phyloP scores from a whole-genome alignment of 2,888 invertebrate species.

The Meiosimyza decipiens region DNA sequence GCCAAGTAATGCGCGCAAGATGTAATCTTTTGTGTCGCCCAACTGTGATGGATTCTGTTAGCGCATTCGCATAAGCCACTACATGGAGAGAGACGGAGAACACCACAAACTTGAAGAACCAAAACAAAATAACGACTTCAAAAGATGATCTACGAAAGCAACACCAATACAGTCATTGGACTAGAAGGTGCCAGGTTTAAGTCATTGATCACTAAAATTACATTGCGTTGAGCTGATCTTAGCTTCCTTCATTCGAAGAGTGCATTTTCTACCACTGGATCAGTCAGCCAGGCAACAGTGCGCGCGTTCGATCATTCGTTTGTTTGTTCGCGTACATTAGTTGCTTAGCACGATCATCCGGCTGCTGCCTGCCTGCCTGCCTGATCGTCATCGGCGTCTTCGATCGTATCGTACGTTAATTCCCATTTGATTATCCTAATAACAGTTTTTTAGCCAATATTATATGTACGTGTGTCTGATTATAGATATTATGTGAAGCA shows the following conservation, averaged over 20 bases:
- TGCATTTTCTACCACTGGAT: no score
- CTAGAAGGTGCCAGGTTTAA: conserved; percentile 5
- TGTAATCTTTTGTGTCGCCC: conserved; percentile 30
- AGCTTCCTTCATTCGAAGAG: conserved; percentile 3
- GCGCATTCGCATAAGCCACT: conserved; percentile 13
- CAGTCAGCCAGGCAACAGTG: no score
- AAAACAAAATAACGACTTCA: not conserved
- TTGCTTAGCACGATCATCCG: not conserved
- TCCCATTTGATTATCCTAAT: conserved; percentile 68
- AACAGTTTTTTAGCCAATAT: conserved; percentile 67
- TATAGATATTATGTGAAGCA: conserved; percentile 64
- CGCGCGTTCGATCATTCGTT: not conserved
- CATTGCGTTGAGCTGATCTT: conserved; percentile 1
- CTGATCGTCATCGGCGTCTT: conserved; percentile 48
- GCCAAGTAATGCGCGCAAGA: conserved; percentile 7
- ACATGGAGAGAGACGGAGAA: no score
- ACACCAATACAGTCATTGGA: conserved; percentile 6
- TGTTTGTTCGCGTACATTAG: conserved; percentile 13
- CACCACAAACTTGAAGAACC: no score
- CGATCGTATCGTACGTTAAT: conserved; percentile 64
- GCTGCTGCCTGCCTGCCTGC: not conserved
- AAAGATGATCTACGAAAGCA: conserved; percentile 10
- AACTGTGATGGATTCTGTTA: conserved; percentile 30
- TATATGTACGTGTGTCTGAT: conserved; percentile 68
- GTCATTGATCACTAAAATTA: conserved; percentile 21